Conservation (phyloP, 2,797 vertebrate genomes). For the Euthynnus affinis region DNA sequence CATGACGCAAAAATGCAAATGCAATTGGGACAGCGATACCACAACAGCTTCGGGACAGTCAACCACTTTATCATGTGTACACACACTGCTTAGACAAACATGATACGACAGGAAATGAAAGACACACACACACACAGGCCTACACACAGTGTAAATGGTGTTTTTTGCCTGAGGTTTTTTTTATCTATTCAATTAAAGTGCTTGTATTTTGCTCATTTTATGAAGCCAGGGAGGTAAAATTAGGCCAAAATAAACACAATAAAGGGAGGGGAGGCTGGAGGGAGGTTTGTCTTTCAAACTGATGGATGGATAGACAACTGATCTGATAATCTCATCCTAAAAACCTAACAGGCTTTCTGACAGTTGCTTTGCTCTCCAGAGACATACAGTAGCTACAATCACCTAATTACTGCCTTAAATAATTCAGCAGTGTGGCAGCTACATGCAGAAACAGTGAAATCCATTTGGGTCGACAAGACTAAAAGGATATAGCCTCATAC, state of each 20-base stretch:
- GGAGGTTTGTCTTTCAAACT: slow-evolving; percentile 1
- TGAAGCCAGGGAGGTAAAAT: slow-evolving; percentile 20
- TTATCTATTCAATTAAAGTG: slow-evolving; percentile 46
- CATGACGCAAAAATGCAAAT: slow-evolving; percentile 52
- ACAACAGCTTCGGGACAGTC: slow-evolving; percentile 63
- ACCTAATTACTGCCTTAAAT: slow-evolving; percentile 68
- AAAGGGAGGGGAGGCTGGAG: not conserved
- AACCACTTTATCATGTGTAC: slow-evolving; percentile 40
- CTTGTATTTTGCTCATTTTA: slow-evolving; percentile 45
- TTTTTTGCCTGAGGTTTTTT: slow-evolving; percentile 51
- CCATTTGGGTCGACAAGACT: slow-evolving; percentile 64
- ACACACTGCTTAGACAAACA: slow-evolving; percentile 37
- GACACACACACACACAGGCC: not conserved
- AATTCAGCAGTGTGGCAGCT: slow-evolving; percentile 48
- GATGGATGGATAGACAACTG: slow-evolving; percentile 14
- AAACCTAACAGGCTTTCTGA: slow-evolving; percentile 9
- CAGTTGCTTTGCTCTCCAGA: slow-evolving; percentile 23
- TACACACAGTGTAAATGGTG: slow-evolving; percentile 17
- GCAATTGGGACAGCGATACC: slow-evolving; percentile 45
- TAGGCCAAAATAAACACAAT: slow-evolving; percentile 39
- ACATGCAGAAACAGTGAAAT: slow-evolving; percentile 59
- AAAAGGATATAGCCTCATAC: slow-evolving; percentile 52
- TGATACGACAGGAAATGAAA: slow-evolving; percentile 38
- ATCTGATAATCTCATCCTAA: slow-evolving; percentile 38
- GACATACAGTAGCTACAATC: slow-evolving; percentile 44